Percentiles rank a stretch among this genome's conserved stretches.
These are phyloP conservation scores for Ophioninae sp. DNA, from an alignment of 2,888 invertebrate genomes.

Conservation along the genomic window DNA sequence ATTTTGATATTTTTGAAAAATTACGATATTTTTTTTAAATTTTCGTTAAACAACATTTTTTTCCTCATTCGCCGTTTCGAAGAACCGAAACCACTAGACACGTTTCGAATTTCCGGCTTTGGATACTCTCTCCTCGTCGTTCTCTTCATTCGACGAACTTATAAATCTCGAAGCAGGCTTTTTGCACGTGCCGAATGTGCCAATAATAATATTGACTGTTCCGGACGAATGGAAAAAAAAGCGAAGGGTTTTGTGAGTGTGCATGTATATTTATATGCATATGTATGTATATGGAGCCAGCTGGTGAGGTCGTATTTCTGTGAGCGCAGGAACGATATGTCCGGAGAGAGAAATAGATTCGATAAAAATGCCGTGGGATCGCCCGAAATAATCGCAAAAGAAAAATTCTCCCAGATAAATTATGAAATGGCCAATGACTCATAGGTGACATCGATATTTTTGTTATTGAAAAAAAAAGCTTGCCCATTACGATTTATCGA, in stretches of 20 bases:
- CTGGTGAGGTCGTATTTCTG: slow-evolving; percentile 18
- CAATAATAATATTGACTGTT: slow-evolving; percentile 62
- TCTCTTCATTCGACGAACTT: slow-evolving; percentile 16
- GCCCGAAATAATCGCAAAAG: slow-evolving; percentile 10
- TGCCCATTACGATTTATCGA: neutral
- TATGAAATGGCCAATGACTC: slow-evolving; percentile 21
- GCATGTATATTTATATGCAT: neutral
- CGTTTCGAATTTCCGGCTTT: slow-evolving; percentile 40
- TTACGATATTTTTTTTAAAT: neutral
- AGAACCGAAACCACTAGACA: neutral
- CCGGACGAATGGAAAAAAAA: slow-evolving; percentile 23
- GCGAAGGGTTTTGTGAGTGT: neutral
- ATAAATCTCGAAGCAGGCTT: neutral
- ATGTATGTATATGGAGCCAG: slow-evolving; percentile 32
- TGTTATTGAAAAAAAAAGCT: neutral
- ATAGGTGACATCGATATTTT: neutral
- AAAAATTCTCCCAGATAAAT: slow-evolving; percentile 23
- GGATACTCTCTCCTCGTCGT: slow-evolving; percentile 31
- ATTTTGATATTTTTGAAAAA: slow-evolving; percentile 18
- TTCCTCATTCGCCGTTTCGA: neutral
- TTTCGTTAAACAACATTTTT: neutral
- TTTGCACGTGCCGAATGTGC: slow-evolving; percentile 58
- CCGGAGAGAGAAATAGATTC: slow-evolving; percentile 34
- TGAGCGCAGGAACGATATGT: slow-evolving; percentile 24
- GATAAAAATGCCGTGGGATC: slow-evolving; percentile 7